A percentile compares a stretch with the other conserved stretches of the same genome.
These are phyloP conservation scores for Bostrychus sinensis DNA, from an alignment of 2,113 vertebrate genomes.

Conservation along the genomic window DNA sequence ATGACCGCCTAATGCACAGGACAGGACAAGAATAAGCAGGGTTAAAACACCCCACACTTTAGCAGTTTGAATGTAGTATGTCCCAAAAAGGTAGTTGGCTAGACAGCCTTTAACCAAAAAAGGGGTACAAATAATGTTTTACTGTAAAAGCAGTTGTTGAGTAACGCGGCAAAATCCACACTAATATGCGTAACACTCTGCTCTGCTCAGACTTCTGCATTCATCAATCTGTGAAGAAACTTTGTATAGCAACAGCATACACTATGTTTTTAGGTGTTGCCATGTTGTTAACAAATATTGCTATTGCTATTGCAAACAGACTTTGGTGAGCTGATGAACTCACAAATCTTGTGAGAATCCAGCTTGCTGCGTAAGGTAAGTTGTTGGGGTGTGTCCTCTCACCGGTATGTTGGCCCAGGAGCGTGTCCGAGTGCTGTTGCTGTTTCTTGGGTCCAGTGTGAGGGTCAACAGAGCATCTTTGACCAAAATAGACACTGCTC, in stretches of 20 bases:
- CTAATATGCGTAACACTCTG: too few species aligned
- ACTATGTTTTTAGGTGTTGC: too few species aligned
- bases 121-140: background rate
- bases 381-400: constrained; percentile 22
- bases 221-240: too few species aligned
- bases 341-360: too few species aligned
- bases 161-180: too few species aligned
- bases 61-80: background rate
- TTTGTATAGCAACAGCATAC: too few species aligned
- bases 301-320: too few species aligned
- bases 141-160: background rate
- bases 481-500: constrained; percentile 89
- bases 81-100: background rate
- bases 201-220: too few species aligned
- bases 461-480: constrained; percentile 88
- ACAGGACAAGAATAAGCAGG: background rate
- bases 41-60: background rate
- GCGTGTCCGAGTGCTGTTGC: constrained; percentile 78
- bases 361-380: too few species aligned
- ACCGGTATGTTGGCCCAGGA: constrained; percentile 85
- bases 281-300: too few species aligned
- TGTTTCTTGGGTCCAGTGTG: constrained; percentile 79
- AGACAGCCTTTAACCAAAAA: background rate
- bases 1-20: constrained; percentile 80
- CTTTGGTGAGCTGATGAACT: too few species aligned